phyloP scores from a whole-genome alignment of 1,140 invertebrate genomes.

The Metopolophium dirhodum region DNA sequence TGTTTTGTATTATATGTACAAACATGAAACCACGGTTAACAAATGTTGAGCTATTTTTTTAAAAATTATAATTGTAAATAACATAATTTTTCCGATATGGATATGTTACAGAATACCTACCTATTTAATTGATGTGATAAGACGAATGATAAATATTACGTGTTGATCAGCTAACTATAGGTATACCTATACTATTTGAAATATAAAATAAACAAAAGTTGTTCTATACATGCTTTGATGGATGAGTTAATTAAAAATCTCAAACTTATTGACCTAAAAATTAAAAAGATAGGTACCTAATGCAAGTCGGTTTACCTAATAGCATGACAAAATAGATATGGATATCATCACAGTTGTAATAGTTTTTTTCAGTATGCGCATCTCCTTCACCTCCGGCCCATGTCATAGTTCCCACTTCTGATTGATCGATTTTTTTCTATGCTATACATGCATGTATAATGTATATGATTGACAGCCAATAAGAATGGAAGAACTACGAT shows the following conservation, averaged over 20 bases:
- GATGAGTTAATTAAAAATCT: not conserved
- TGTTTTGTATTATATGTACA: not conserved
- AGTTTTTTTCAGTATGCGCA: too few species aligned
- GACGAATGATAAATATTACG: not conserved
- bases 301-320: too few species aligned
- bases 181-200: too few species aligned
- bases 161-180: too few species aligned
- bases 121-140: not conserved
- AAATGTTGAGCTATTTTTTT: not conserved
- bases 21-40: not conserved
- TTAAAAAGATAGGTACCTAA: not conserved
- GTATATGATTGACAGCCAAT: too few species aligned
- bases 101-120: not conserved
- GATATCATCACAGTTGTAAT: too few species aligned
- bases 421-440: too few species aligned
- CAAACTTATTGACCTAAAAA: not conserved
- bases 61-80: constrained; percentile 11
- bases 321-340: too few species aligned
- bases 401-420: too few species aligned
- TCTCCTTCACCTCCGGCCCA: too few species aligned
- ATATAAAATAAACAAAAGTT: not conserved
- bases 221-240: not conserved
- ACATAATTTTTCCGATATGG: not conserved
- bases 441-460: too few species aligned
- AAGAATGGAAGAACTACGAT: too few species aligned